Evolutionary conservation across 30 jellyfish, hydroid and myxozoan genomes (phyloP).

Genomic region (Aurelia aurita): DNA sequence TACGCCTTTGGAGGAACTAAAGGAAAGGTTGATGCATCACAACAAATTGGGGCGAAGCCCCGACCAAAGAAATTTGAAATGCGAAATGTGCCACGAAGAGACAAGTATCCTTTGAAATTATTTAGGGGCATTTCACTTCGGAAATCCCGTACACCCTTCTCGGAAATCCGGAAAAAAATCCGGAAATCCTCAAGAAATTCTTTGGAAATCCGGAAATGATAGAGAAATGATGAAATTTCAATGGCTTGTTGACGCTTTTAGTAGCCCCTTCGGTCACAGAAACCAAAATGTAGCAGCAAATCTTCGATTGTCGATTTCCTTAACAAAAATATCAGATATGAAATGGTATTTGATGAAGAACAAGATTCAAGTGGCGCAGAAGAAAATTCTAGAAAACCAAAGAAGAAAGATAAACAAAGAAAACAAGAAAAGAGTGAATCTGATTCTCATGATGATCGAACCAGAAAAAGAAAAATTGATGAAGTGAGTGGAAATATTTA

Average conservation of each 20-base stretch:
- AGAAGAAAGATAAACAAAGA: not conserved
- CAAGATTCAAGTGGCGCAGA: not conserved
- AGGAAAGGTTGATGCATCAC: not conserved
- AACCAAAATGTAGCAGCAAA: not conserved
- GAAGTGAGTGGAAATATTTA: too few relatives aligned
- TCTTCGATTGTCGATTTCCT: not conserved
- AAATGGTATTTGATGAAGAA: conserved; percentile 26
- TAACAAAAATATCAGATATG: not conserved
- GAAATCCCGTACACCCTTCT: too few relatives aligned
- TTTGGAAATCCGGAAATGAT: too few relatives aligned
- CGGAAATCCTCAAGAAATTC: too few relatives aligned
- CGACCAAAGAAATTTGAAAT: conserved; percentile 6
- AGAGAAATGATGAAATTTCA: not conserved
- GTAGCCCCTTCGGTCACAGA: not conserved
- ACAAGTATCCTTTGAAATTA: conserved; percentile 53
- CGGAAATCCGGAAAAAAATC: too few relatives aligned
- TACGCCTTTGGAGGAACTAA: conserved; percentile 14
- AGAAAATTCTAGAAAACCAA: not conserved
- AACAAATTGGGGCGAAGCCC: not conserved
- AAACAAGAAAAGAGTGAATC: not conserved
- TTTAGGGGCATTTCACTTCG: too few relatives aligned
- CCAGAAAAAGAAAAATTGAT: not conserved
- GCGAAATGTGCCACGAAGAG: conserved; percentile 9
- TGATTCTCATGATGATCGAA: not conserved
- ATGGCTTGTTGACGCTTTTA: not conserved